phyloP scores from a whole-genome alignment of 2,113 vertebrate species.

The Chamaea fasciata region DNA sequence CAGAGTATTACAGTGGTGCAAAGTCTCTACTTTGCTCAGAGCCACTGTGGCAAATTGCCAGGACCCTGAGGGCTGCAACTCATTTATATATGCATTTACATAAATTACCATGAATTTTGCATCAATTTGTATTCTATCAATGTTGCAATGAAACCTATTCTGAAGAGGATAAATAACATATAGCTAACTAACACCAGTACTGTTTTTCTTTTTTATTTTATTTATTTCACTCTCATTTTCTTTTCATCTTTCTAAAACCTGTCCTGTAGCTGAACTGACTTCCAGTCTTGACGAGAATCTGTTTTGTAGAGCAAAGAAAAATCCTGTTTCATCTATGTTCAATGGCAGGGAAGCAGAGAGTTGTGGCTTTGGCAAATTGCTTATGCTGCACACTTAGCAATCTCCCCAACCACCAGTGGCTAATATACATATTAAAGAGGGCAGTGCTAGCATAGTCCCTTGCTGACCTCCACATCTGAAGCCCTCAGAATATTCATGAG shows the following conservation, averaged over 20 bases:
- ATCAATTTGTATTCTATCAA: slow-evolving; percentile 49
- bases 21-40: slow-evolving; percentile 46
- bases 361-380: slow-evolving; percentile 19
- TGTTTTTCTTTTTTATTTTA: neutral
- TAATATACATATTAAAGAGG: slow-evolving; percentile 63
- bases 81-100: slow-evolving; percentile 65
- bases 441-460: slow-evolving; percentile 8
- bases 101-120: slow-evolving; percentile 64
- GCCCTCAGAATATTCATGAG: slow-evolving; percentile 8
- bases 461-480: slow-evolving; percentile 32
- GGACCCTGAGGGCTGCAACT: slow-evolving; percentile 57
- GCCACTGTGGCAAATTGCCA: slow-evolving; percentile 57
- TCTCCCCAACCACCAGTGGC: slow-evolving; percentile 7
- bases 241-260: neutral
- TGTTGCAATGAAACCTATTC: slow-evolving; percentile 50
- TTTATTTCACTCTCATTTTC: neutral
- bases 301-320: neutral
- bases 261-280: neutral
- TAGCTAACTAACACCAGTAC: neutral
- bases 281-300: neutral
- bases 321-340: neutral
- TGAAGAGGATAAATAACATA: slow-evolving; percentile 42
- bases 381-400: slow-evolving; percentile 30
- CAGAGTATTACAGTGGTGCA: slow-evolving; percentile 19
- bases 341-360: neutral